phyloP scores from a whole-genome alignment of 1,140 invertebrate genomes.

The Danaus plexippus region DNA sequence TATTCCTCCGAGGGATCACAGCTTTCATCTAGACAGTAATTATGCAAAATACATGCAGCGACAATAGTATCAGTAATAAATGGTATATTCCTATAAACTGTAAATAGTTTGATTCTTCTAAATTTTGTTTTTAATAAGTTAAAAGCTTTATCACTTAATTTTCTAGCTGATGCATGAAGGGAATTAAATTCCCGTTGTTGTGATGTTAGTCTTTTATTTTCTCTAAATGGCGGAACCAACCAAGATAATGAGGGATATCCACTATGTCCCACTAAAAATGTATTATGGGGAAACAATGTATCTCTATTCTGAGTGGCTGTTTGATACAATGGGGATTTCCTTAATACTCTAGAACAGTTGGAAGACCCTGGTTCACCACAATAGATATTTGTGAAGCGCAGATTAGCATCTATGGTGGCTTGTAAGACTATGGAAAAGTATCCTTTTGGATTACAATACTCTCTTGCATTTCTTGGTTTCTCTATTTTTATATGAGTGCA shows the following conservation, averaged over 20 bases:
- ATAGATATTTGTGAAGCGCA: constrained; percentile 43
- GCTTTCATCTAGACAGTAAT: constrained; percentile 44
- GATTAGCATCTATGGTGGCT: constrained; percentile 43
- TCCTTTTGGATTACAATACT: constrained; percentile 48
- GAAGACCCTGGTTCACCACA: constrained; percentile 49
- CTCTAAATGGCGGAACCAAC: constrained; percentile 44
- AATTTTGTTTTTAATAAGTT: constrained; percentile 39
- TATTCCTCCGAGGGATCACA: too few species aligned
- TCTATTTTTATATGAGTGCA: constrained; percentile 48
- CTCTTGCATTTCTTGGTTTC: constrained; percentile 47
- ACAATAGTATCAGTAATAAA: constrained; percentile 53
- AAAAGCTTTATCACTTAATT: constrained; percentile 44
- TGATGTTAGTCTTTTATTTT: constrained; percentile 46
- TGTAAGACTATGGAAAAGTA: constrained; percentile 51
- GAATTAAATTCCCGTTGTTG: constrained; percentile 45
- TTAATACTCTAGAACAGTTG: constrained; percentile 36
- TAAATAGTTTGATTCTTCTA: constrained; percentile 40
- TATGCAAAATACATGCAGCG: constrained; percentile 51
- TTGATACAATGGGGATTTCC: constrained; percentile 23
- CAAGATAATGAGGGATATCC: constrained; percentile 46
- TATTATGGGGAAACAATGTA: constrained; percentile 41
- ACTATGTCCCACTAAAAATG: constrained; percentile 44
- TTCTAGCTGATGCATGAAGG: constrained; percentile 37
- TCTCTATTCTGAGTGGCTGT: constrained; percentile 37
- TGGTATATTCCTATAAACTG: constrained; percentile 47